Evolutionary conservation across 2,113 vertebrate species (phyloP).

Genomic region (Lates calcarifer): DNA sequence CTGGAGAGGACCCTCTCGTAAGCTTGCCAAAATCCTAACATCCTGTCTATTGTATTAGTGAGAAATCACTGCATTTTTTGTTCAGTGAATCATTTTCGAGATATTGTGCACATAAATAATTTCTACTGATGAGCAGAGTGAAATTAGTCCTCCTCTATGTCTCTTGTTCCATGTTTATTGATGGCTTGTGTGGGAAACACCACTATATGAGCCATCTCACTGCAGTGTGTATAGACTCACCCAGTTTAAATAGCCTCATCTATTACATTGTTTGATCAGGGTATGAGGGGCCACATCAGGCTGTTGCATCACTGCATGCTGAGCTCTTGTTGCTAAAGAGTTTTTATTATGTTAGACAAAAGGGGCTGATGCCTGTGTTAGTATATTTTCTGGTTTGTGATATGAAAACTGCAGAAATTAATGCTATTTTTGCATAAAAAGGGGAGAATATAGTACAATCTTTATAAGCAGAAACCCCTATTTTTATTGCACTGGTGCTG

Average conservation of each 20-base stretch:
- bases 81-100: conserved; percentile 20
- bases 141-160: conserved; percentile 27
- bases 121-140: conserved; percentile 33
- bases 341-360: conserved; percentile 26
- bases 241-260: conserved; percentile 45
- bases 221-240: conserved; percentile 30
- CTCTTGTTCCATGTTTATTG: conserved; percentile 48
- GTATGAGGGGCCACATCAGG: conserved; percentile 18
- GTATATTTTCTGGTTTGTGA: not conserved
- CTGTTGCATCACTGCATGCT: conserved; percentile 16
- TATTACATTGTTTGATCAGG: conserved; percentile 46
- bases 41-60: conserved; percentile 1
- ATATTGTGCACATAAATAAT: conserved; percentile 51
- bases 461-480: not conserved
- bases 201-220: conserved; percentile 20
- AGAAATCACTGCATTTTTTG: conserved; percentile 5
- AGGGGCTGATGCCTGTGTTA: not conserved
- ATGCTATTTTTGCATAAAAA: conserved; percentile 10
- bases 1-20: conserved; percentile 85
- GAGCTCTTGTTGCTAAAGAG: conserved; percentile 15
- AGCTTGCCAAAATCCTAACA: conserved; percentile 60
- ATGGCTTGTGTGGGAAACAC: conserved; percentile 45
- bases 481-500: conserved; percentile 1
- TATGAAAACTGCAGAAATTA: not conserved
- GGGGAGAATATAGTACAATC: not conserved